Conservation (phyloP, 1,140 invertebrate genomes). For the Anastrepha ludens region DNA sequence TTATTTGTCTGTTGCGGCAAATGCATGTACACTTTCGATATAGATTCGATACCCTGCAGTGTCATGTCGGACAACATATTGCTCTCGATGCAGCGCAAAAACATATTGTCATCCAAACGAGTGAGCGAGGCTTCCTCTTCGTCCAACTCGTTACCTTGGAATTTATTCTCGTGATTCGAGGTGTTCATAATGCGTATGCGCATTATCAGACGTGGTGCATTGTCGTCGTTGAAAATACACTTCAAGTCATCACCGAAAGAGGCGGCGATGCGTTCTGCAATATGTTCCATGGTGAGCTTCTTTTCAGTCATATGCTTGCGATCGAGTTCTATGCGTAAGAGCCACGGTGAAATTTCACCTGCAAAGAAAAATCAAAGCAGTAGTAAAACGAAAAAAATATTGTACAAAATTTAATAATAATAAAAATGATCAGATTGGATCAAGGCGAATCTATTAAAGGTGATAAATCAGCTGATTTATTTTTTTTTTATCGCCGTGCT, state of each 20-base stretch:
- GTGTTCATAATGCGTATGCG: conserved; percentile 97
- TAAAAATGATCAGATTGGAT: neutral
- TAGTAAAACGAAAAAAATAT: neutral
- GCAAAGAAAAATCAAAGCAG: neutral
- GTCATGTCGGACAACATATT: conserved; percentile 99
- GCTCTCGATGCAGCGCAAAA: conserved; percentile 96
- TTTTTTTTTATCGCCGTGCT: too few species aligned
- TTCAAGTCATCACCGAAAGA: conserved; percentile 98
- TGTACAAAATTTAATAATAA: neutral
- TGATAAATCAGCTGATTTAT: too few species aligned
- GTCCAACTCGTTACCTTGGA: conserved; percentile 78
- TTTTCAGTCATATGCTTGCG: conserved; percentile 99
- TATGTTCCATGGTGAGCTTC: conserved; percentile 99
- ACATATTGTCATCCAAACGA: conserved; percentile 99
- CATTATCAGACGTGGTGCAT: conserved; percentile 98
- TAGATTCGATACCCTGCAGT: conserved; percentile 90
- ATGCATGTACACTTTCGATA: conserved; percentile 98
- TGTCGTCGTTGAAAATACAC: conserved; percentile 99
- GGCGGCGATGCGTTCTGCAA: conserved; percentile 98
- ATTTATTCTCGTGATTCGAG: conserved; percentile 85
- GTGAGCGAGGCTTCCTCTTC: conserved; percentile 90
- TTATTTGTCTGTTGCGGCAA: conserved; percentile 97
- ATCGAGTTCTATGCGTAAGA: conserved; percentile 96
- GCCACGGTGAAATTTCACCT: conserved; percentile 94
- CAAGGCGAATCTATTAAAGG: too few species aligned